Conservation (phyloP, 2,797 vertebrate species). For the Sylvia borin region DNA sequence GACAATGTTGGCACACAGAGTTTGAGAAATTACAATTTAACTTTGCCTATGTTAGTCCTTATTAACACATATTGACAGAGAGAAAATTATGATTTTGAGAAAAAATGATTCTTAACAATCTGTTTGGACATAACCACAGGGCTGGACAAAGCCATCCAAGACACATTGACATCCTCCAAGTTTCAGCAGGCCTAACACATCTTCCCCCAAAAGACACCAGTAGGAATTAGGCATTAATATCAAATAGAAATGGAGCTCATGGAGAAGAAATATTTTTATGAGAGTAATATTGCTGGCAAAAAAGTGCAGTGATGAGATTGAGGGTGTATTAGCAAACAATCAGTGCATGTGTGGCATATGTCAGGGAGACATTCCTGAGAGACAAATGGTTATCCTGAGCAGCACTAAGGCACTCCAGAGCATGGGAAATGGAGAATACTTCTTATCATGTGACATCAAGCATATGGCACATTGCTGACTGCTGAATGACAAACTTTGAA, state of each 20-base stretch:
- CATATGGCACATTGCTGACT: conserved; percentile 70
- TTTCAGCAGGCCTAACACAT: neutral
- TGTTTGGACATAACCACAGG: neutral
- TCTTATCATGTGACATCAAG: conserved; percentile 70
- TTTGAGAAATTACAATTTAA: neutral
- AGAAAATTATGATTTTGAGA: neutral
- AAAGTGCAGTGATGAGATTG: neutral
- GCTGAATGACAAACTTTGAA: conserved; percentile 71
- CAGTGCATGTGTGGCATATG: conserved; percentile 22
- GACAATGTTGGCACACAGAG: neutral
- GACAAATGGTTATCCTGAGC: neutral
- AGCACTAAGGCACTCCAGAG: conserved; percentile 38
- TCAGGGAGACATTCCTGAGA: neutral
- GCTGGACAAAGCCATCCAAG: neutral
- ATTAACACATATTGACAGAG: neutral
- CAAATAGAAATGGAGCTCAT: neutral
- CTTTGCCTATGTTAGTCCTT: neutral
- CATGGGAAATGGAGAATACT: conserved; percentile 59
- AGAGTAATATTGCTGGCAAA: neutral
- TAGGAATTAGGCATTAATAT: neutral
- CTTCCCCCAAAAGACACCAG: neutral
- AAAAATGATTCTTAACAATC: neutral
- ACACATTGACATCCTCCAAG: neutral
- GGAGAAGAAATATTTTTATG: neutral
- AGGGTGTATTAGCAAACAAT: conserved; percentile 12